Conservation (phyloP, 2,888 invertebrate species). For the Dione vanillae region DNA sequence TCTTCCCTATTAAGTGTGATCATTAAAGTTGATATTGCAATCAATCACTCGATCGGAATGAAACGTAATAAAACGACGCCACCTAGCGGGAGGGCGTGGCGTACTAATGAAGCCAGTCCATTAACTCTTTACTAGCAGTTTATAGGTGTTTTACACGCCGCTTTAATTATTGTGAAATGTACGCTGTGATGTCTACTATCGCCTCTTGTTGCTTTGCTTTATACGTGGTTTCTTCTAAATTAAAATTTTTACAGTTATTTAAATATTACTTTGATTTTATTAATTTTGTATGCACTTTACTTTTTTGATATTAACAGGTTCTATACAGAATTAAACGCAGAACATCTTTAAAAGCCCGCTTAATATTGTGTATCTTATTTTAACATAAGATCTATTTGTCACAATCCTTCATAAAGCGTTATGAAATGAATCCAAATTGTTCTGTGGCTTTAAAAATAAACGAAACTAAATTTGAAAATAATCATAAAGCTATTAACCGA, state of each 20-base stretch:
- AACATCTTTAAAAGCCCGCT: no score
- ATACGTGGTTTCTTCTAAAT: neutral
- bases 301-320: neutral
- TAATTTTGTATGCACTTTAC: neutral
- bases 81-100: constrained; percentile 69
- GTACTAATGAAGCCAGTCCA: constrained; percentile 66
- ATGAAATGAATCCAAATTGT: no score
- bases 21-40: constrained; percentile 46
- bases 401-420: no score
- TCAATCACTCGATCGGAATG: constrained; percentile 52
- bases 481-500: no score
- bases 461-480: no score
- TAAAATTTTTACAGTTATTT: neutral
- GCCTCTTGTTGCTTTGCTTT: constrained; percentile 10
- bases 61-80: constrained; percentile 57
- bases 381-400: no score
- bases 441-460: no score
- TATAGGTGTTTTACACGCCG: constrained; percentile 73
- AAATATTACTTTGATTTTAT: neutral
- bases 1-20: constrained; percentile 44
- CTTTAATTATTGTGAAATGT: constrained; percentile 76
- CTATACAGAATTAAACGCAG: no score
- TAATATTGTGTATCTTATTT: no score
- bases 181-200: constrained; percentile 53
- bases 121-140: constrained; percentile 73